Conservation (phyloP, 2,797 vertebrate genomes). For the Chiloscyllium punctatum region DNA sequence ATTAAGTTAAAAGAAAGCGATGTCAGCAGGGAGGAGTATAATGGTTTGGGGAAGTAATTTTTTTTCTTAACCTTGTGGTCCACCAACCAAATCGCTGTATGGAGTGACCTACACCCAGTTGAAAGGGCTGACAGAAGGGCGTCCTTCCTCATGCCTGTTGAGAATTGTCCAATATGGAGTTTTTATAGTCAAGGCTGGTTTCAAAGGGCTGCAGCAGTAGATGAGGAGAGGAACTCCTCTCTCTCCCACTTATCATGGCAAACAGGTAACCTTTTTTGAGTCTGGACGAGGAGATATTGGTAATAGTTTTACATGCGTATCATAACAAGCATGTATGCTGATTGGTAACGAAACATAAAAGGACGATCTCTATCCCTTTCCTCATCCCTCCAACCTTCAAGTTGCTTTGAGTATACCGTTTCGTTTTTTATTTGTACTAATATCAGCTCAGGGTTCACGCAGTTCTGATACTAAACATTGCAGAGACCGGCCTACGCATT, state of each 20-base stretch:
- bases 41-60: neutral
- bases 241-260: neutral
- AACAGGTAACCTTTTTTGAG: neutral
- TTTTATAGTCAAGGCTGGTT: neutral
- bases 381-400: neutral
- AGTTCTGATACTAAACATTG: neutral
- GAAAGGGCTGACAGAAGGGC: neutral
- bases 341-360: slow-evolving; percentile 11
- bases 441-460: slow-evolving; percentile 9
- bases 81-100: neutral
- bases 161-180: neutral
- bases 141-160: neutral
- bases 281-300: neutral
- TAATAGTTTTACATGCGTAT: neutral
- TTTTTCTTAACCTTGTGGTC: neutral
- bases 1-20: slow-evolving; percentile 12
- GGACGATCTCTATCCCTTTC: neutral
- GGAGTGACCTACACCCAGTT: neutral
- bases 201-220: neutral
- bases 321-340: neutral
- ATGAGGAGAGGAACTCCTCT: neutral
- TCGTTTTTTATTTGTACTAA: neutral
- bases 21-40: neutral
- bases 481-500: neutral
- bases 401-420: neutral